Evolutionary conservation across 2,888 invertebrate genomes (phyloP).

Genomic region (Hyles lineata): DNA sequence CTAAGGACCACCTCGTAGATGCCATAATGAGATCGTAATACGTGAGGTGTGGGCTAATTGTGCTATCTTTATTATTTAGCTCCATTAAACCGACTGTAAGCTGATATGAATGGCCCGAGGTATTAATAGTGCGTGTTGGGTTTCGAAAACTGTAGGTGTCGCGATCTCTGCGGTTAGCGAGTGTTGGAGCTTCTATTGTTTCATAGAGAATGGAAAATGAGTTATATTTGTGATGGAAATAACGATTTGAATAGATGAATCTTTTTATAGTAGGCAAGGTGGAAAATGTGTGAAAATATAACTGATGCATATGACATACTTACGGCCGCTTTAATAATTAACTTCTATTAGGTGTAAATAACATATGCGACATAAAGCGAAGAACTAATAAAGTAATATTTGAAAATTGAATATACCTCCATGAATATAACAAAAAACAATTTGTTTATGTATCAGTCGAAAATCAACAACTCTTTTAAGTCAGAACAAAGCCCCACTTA

Average conservation of each 20-base stretch:
- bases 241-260: too few relatives aligned
- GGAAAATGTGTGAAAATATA: too few relatives aligned
- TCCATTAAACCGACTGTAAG: slow-evolving; percentile 27
- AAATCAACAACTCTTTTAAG: too few relatives aligned
- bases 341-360: too few relatives aligned
- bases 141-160: background rate
- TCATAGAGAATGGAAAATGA: background rate
- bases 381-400: too few relatives aligned
- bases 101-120: slow-evolving; percentile 18
- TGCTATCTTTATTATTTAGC: slow-evolving; percentile 25
- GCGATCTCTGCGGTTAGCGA: background rate
- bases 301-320: too few relatives aligned
- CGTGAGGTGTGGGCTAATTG: slow-evolving; percentile 28
- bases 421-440: too few relatives aligned
- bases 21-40: slow-evolving; percentile 8
- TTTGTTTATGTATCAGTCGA: too few relatives aligned
- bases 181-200: background rate
- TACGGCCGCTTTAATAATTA: too few relatives aligned
- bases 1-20: slow-evolving; percentile 29
- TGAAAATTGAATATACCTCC: too few relatives aligned
- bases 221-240: background rate
- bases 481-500: too few relatives aligned
- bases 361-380: too few relatives aligned
- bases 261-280: background rate
- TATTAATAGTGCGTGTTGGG: background rate